phyloP scores from a whole-genome alignment of 2,113 vertebrate species.

The Cottus gobio region DNA sequence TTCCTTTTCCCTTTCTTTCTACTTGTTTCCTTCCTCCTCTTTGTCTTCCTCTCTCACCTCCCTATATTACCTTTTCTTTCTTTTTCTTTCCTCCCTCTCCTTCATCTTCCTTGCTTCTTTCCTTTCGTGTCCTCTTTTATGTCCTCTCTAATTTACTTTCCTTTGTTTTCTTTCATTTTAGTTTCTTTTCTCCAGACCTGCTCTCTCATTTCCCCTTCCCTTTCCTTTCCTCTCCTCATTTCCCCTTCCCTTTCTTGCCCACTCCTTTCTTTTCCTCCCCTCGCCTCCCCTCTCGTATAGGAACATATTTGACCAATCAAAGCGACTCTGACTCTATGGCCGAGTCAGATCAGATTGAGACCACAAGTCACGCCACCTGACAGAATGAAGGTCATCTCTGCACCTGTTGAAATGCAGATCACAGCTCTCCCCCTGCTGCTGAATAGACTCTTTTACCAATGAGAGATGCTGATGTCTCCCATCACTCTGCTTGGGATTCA shows the following conservation, averaged over 20 bases:
- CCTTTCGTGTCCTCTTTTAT: neutral
- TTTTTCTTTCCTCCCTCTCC: neutral
- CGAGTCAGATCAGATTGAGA: constrained; percentile 12
- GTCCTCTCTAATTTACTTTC: neutral
- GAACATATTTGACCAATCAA: neutral
- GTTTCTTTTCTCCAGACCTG: neutral
- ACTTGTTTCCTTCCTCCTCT: neutral
- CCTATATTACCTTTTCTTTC: neutral
- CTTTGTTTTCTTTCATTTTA: neutral
- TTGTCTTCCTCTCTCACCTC: neutral
- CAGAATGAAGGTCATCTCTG: constrained; percentile 17
- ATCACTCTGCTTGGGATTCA: constrained; percentile 24
- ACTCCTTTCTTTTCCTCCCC: neutral
- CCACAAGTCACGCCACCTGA: neutral
- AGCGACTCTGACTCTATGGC: neutral
- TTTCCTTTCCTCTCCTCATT: neutral
- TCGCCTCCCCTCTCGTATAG: neutral
- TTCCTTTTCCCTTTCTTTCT: neutral
- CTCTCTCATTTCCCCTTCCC: neutral
- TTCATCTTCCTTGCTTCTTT: neutral
- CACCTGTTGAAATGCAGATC: constrained; percentile 20
- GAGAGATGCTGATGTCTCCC: constrained; percentile 12
- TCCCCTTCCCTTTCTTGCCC: neutral
- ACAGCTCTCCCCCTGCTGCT: neutral
- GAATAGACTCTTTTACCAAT: neutral